These are phyloP conservation scores for Protosalanx chinensis DNA, from an alignment of 2,797 vertebrate genomes.

Conservation along the genomic window DNA sequence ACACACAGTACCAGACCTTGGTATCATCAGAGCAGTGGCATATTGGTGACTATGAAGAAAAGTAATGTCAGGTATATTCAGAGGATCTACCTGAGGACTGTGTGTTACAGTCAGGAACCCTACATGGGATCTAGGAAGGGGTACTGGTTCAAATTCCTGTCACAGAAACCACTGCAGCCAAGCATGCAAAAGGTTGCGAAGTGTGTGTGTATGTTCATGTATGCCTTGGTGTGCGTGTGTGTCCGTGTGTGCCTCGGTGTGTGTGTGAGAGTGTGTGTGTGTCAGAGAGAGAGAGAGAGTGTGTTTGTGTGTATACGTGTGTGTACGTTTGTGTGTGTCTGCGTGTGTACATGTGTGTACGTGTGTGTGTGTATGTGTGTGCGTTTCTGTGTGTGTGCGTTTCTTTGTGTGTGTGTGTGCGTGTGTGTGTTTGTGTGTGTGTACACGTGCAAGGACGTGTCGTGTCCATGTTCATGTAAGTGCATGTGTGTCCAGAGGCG, in stretches of 20 bases:
- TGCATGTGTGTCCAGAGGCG: conserved; percentile 25
- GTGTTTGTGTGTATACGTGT: conserved; percentile 9
- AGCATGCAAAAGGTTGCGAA: background rate
- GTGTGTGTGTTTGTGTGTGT: conserved; percentile 21
- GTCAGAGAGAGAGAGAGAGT: background rate
- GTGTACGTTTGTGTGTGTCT: conserved; percentile 8
- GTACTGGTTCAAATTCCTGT: background rate
- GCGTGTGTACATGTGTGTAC: conserved; percentile 14
- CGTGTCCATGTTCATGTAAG: background rate
- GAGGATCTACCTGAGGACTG: too few species aligned
- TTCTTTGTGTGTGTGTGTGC: conserved; percentile 13
- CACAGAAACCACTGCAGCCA: background rate
- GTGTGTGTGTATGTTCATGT: conserved; percentile 21
- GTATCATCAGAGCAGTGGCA: background rate
- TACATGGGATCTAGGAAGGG: too few species aligned
- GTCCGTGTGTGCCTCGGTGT: conserved; percentile 13
- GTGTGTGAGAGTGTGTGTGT: conserved; percentile 9
- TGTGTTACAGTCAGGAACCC: too few species aligned
- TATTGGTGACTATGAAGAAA: background rate
- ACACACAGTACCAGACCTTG: background rate
- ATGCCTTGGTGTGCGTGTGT: conserved; percentile 15
- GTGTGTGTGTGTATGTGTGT: background rate
- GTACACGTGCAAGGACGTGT: background rate
- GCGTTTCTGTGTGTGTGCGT: conserved; percentile 23
- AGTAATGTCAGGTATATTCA: background rate